A percentile compares a stretch with the other conserved stretches of the same genome.
Conservation (phyloP, 2,113 vertebrate species). For the Geothlypis trichas region DNA sequence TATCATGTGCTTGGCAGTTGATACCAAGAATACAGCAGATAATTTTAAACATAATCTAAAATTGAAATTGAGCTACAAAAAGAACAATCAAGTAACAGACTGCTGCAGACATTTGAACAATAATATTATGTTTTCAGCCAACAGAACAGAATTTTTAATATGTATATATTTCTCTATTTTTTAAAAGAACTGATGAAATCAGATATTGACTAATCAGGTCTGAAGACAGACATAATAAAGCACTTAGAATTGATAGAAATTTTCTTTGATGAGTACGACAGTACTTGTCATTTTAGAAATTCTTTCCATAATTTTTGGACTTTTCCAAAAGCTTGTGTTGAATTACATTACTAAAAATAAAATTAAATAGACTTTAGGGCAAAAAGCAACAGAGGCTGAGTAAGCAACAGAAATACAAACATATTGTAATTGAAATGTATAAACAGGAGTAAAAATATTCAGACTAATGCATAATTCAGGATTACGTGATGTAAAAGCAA, state of each 20-base stretch:
- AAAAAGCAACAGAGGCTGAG: background rate
- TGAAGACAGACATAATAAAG: background rate
- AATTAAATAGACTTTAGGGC: background rate
- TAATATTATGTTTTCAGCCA: background rate
- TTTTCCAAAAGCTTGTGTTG: background rate
- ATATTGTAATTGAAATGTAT: background rate
- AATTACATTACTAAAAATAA: background rate
- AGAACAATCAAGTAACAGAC: conserved; percentile 21
- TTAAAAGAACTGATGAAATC: background rate
- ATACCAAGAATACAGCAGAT: conserved; percentile 20
- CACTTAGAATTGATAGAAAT: background rate
- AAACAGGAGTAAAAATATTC: background rate
- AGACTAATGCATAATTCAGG: background rate
- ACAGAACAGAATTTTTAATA: background rate
- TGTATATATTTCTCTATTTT: background rate
- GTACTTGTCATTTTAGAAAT: background rate
- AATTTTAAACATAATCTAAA: conserved; percentile 49
- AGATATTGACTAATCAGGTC: background rate
- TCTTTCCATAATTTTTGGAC: background rate
- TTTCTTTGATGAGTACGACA: background rate
- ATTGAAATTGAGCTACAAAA: conserved; percentile 38
- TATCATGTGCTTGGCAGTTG: conserved; percentile 30
- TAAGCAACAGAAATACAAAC: background rate
- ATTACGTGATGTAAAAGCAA: background rate
- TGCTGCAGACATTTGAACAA: conserved; percentile 6